Conservation (phyloP, 2,888 invertebrate species). For the Napeogenes inachia region DNA sequence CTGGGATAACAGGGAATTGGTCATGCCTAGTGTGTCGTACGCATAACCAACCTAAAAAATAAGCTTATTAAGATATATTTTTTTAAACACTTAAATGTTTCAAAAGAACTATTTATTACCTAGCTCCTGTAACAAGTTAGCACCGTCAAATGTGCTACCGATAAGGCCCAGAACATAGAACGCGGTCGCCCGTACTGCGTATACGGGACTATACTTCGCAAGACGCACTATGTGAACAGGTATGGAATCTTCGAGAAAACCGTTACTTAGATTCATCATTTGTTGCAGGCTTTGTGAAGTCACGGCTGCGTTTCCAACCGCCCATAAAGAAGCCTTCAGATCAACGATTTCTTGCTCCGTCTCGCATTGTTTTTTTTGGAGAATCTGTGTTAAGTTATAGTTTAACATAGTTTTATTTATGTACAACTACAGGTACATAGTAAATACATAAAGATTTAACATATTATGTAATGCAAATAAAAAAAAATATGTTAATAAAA, state of each 20-base stretch:
- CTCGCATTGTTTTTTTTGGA: slow-evolving; percentile 75
- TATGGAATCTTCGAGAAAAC: slow-evolving; percentile 59
- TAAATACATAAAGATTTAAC: no score
- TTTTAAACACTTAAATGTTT: background rate
- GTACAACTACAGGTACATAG: no score
- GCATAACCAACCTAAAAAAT: slow-evolving; percentile 81
- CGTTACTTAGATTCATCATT: slow-evolving; percentile 76
- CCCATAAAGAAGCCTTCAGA: slow-evolving; percentile 94
- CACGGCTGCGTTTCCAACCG: slow-evolving; percentile 88
- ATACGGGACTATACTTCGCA: slow-evolving; percentile 88
- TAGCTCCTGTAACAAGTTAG: slow-evolving; percentile 84
- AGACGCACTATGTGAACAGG: slow-evolving; percentile 77
- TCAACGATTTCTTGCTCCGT: slow-evolving; percentile 84
- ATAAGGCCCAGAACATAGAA: slow-evolving; percentile 92
- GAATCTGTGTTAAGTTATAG: slow-evolving; percentile 39
- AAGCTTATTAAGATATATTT: slow-evolving; percentile 3
- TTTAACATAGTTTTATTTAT: no score
- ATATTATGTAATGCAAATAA: no score
- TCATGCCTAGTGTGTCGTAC: slow-evolving; percentile 87
- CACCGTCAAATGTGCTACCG: slow-evolving; percentile 89
- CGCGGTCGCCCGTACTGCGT: slow-evolving; percentile 92
- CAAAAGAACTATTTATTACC: slow-evolving; percentile 52
- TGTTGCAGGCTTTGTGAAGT: slow-evolving; percentile 86
- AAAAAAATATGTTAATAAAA: no score
- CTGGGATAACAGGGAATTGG: slow-evolving; percentile 85